Percentiles rank a stretch among this genome's conserved stretches.
Conservation (phyloP, 2,113 vertebrate genomes). For the Pachypanchax playfairii region DNA sequence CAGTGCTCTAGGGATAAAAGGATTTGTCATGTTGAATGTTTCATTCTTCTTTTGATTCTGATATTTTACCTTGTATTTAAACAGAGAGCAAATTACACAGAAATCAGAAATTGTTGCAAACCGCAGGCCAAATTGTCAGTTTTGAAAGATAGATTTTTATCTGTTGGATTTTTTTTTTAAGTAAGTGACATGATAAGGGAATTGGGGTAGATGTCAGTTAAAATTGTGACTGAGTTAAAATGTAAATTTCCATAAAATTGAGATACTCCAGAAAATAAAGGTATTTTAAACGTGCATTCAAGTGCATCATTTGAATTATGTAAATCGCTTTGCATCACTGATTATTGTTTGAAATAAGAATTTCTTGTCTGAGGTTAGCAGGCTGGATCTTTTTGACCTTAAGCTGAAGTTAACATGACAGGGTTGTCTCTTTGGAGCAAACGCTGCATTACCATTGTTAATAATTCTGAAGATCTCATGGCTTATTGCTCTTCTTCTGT, state of each 20-base stretch:
- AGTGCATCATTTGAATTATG: background rate
- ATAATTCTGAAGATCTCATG: slow-evolving; percentile 22
- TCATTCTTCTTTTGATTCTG: no score
- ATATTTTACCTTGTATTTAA: no score
- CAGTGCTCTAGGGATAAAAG: slow-evolving; percentile 24
- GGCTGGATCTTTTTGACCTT: slow-evolving; percentile 3
- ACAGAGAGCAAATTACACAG: no score
- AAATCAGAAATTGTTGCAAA: no score
- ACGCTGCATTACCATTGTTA: slow-evolving; percentile 44
- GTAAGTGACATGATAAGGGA: no score
- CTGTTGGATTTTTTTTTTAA: no score
- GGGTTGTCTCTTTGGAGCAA: slow-evolving; percentile 26
- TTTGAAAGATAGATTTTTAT: no score
- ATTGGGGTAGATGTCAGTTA: background rate
- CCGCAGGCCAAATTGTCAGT: no score
- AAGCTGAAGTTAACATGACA: slow-evolving; percentile 42
- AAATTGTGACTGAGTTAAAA: background rate
- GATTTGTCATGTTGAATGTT: no score
- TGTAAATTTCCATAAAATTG: background rate
- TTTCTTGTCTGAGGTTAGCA: background rate
- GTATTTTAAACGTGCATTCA: background rate
- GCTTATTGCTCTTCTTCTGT: slow-evolving; percentile 33
- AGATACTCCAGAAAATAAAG: background rate
- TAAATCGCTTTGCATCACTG: background rate
- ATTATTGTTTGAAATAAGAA: slow-evolving; percentile 9